These are phyloP conservation scores for Cerceris ruficornis DNA, from an alignment of 2,888 invertebrate species.

Conservation along the genomic window DNA sequence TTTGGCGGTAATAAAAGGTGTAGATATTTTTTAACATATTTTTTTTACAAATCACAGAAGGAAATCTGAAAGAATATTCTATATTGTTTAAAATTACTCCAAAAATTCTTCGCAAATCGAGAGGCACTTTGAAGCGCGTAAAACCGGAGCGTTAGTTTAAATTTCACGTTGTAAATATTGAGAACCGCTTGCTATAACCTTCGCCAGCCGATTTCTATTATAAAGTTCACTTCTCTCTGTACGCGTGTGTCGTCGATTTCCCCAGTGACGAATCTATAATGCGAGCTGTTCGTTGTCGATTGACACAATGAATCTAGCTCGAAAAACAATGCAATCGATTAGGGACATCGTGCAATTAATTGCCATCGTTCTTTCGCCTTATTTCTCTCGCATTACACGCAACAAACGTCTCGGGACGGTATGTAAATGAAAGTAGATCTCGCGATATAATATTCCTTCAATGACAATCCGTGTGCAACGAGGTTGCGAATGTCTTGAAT, in stretches of 20 bases:
- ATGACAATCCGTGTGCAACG: too few relatives aligned
- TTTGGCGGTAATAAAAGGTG: too few relatives aligned
- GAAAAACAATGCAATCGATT: slow-evolving; percentile 53
- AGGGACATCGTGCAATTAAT: slow-evolving; percentile 28
- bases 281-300: background rate
- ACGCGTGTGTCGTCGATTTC: slow-evolving; percentile 10
- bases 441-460: too few relatives aligned
- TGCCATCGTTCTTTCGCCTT: slow-evolving; percentile 15
- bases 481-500: too few relatives aligned
- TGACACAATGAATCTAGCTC: background rate
- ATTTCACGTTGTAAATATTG: background rate
- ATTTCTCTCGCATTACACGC: too few relatives aligned
- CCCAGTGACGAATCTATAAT: slow-evolving; percentile 5
- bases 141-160: background rate
- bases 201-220: slow-evolving; percentile 32
- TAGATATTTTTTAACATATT: too few relatives aligned
- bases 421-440: too few relatives aligned
- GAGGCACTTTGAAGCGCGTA: too few relatives aligned
- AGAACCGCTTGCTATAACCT: slow-evolving; percentile 28
- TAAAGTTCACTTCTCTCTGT: slow-evolving; percentile 19
- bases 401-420: too few relatives aligned
- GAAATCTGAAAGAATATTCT: too few relatives aligned
- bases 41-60: too few relatives aligned
- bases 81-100: too few relatives aligned
- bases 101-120: background rate